Percentiles rank a stretch among this genome's conserved stretches.
Conservation (phyloP, 2,888 invertebrate genomes). For the Heliconius hortense region DNA sequence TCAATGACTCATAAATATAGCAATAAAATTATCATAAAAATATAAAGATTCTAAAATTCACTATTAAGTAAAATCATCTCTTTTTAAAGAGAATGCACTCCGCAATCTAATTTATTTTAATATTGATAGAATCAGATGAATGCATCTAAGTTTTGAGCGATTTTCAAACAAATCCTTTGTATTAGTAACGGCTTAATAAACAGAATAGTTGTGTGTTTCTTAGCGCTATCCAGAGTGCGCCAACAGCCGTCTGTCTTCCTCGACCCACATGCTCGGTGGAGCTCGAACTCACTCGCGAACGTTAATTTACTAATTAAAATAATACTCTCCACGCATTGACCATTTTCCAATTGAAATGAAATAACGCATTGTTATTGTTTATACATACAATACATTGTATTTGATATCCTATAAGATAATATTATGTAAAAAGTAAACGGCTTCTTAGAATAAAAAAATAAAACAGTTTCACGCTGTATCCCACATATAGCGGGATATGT, state of each 20-base stretch:
- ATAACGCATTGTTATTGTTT: slow-evolving; percentile 22
- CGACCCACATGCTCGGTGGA: slow-evolving; percentile 44
- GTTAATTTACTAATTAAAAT: slow-evolving; percentile 45
- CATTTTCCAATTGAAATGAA: slow-evolving; percentile 34
- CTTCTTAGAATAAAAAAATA: background rate
- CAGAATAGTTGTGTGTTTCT: slow-evolving; percentile 33
- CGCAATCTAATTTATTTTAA: background rate
- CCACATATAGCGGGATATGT: no score
- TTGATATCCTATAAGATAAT: slow-evolving; percentile 2
- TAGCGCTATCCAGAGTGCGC: slow-evolving; percentile 27
- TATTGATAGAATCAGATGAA: background rate
- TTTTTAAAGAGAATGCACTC: no score
- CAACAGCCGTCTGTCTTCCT: slow-evolving; percentile 41
- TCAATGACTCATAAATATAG: no score
- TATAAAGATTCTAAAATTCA: background rate
- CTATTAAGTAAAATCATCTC: background rate
- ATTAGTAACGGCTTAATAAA: slow-evolving; percentile 32
- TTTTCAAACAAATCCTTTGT: slow-evolving; percentile 13
- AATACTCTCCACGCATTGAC: slow-evolving; percentile 36
- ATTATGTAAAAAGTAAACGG: background rate
- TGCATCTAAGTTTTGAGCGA: background rate
- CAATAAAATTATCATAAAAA: background rate
- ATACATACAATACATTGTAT: background rate
- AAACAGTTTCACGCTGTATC: no score
- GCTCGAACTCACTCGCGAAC: slow-evolving; percentile 42